Conservation (phyloP, 1,140 invertebrate species). For the Ctenoplectra terminalis region DNA sequence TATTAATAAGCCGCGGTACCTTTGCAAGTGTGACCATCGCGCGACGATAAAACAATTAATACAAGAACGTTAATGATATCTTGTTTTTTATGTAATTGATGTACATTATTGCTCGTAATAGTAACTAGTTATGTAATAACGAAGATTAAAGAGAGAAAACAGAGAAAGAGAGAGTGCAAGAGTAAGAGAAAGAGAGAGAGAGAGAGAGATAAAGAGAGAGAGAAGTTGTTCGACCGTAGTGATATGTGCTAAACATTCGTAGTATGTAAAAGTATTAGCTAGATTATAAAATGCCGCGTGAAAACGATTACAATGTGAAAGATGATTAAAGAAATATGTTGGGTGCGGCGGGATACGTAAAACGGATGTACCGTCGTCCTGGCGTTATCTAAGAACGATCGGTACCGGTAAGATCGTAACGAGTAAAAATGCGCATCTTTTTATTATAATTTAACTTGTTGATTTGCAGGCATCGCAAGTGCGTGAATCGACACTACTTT, state of each 20-base stretch:
- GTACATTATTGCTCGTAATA: slow-evolving; percentile 77
- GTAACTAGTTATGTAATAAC: slow-evolving; percentile 66
- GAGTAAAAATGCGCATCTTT: slow-evolving; percentile 50
- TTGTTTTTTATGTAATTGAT: slow-evolving; percentile 78
- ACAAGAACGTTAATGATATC: slow-evolving; percentile 59
- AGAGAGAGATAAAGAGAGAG: background rate
- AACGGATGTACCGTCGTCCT: slow-evolving; percentile 37
- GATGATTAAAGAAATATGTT: slow-evolving; percentile 47
- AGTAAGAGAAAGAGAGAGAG: background rate
- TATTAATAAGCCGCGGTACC: slow-evolving; percentile 50
- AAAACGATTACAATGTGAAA: slow-evolving; percentile 56
- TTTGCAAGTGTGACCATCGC: slow-evolving; percentile 61
- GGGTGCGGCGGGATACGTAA: slow-evolving; percentile 49
- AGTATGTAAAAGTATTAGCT: slow-evolving; percentile 74
- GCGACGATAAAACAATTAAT: slow-evolving; percentile 48
- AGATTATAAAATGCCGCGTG: slow-evolving; percentile 63
- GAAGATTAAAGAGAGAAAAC: slow-evolving; percentile 25
- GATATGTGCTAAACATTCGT: slow-evolving; percentile 72
- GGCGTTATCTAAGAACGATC: slow-evolving; percentile 47
- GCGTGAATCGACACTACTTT: background rate
- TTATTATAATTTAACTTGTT: background rate
- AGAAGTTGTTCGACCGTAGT: slow-evolving; percentile 62
- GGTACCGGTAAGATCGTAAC: slow-evolving; percentile 60
- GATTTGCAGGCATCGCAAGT: slow-evolving; percentile 5
- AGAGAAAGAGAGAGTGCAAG: background rate